Conservation (phyloP, 1,140 invertebrate species). For the Homarus americanus region DNA sequence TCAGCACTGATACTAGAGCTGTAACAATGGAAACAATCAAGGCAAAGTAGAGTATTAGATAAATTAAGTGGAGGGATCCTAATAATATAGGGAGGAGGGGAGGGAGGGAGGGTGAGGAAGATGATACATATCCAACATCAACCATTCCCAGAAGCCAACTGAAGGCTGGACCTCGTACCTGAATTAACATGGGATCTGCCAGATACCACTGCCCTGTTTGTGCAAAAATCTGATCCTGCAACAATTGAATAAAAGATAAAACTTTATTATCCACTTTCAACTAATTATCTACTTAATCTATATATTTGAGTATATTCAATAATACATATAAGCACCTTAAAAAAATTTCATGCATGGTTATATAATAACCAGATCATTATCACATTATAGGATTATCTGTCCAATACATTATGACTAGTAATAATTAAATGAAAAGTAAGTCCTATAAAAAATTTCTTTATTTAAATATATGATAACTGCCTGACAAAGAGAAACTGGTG, state of each 20-base stretch:
- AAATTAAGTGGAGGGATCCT: background rate
- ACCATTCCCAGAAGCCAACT: slow-evolving; percentile 52
- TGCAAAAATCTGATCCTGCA: slow-evolving; percentile 60
- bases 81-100: background rate
- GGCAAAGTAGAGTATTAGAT: background rate
- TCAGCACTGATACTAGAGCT: slow-evolving; percentile 4
- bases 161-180: slow-evolving; percentile 52
- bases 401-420: background rate
- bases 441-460: no score
- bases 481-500: no score
- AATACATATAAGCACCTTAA: background rate
- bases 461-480: no score
- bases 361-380: background rate
- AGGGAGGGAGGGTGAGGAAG: slow-evolving; percentile 22
- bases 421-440: background rate
- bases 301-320: background rate
- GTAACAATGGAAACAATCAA: slow-evolving; percentile 4
- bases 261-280: slow-evolving; percentile 35
- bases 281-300: background rate
- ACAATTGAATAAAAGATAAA: slow-evolving; percentile 49
- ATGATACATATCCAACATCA: slow-evolving; percentile 49
- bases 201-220: slow-evolving; percentile 61
- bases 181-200: slow-evolving; percentile 57
- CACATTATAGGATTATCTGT: background rate
- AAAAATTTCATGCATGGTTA: background rate